Base-by-base conservation (phyloP, 2,888 invertebrate genomes). In the Ormia ochracea region DNA sequence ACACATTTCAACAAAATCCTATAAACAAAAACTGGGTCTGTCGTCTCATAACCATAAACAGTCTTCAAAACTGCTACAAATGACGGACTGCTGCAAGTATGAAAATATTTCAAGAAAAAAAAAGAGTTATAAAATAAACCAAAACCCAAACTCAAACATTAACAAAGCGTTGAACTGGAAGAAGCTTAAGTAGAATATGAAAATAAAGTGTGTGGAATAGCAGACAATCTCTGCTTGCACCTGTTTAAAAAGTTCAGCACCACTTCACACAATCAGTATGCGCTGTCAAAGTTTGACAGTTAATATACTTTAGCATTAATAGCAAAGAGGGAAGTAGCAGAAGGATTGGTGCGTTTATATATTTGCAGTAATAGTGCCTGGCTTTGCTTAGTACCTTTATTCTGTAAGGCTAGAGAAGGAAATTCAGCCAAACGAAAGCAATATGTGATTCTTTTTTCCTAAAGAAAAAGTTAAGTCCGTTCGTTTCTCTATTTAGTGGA, bases 221-320 rank as follows among this genome's bases (percentile, higher is more conserved):
- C 72, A 79, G 73, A 78, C 80, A 77, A 72, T 68, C 77, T 77
- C 75, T 72, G 81, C 81, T 66, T 83, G 82, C 84, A 83, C 83
- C 84, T 84, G 83, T 83, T 80, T 82, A 78, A 83, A 63, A 83
- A 80, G 82, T 82, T 82, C 79, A 82, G 76, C 65, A 78, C 80
- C 73, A 78, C 81, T 73, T 81, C 83, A 73, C 82, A 80, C 84
- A 84, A 84, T 84, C 84, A 83, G 84, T 82, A 83, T 82, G 83
- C 81, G 83, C 83, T 83, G 84, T 84, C 84, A 84, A 83, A 74
- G 72, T 83, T 82, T 83, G 84, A 84, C 84, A 84, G 83, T 82
- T 83, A 83, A 82, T 83, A 83, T 79, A 83, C 83, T 83, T 86
- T 81, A 86, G 84, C 84, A 83, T 83, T 83, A 84, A 82, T 75